Evolutionary conservation across 2,888 invertebrate species (phyloP), one percentile per base, ranked within the genome.

Genomic region (Willowsia nigromaculata): DNA sequence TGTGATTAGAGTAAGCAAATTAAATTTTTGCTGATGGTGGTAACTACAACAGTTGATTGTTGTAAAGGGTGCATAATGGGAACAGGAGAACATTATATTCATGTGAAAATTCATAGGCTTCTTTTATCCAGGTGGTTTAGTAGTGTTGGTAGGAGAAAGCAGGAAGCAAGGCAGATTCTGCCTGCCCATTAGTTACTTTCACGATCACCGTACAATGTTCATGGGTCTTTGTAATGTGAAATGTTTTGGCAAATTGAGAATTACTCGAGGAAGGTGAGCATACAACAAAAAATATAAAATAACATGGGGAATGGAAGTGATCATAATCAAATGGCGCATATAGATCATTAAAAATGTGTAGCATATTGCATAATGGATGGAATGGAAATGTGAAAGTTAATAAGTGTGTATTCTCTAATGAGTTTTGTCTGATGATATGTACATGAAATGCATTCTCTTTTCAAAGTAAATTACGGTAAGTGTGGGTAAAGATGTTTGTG

Each of bases 171-270:
- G 43, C 43, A n/a, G n/a, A n/a, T n/a, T n/a, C 13, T 43, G 9
- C 43, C 11, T 9, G 11, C 9, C 43, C 9, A 13, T 43, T 9
- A 9, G 4, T 43, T 9, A 62, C 27, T 59, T 7, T 59, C 9
- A 27, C 27, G 30, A 30, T 62, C 27, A 11, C 6, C 6, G 25
- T 9, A 89, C 53, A 27, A 89, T 89, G 89, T 89, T 89, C 53
- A 85, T 89, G 85, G 85, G 89, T 80, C 74, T 85, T 13, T 89
- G 89, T 74, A 89, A 81, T 89, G 89, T 89, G 22, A 89, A 89
- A 89, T 89, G 89, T 80, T 85, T 89, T 71, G 89, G 89, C 13
- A 89, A 89, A 80, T 81, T 81, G 27, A 81, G 40, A 62, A 59
- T 81, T 30, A 22, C 62, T 27, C 9, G 43, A 50, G 53, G 30